Evolutionary conservation across 2,888 invertebrate species (phyloP).

Genomic region (Clepsis dumicolana): DNA sequence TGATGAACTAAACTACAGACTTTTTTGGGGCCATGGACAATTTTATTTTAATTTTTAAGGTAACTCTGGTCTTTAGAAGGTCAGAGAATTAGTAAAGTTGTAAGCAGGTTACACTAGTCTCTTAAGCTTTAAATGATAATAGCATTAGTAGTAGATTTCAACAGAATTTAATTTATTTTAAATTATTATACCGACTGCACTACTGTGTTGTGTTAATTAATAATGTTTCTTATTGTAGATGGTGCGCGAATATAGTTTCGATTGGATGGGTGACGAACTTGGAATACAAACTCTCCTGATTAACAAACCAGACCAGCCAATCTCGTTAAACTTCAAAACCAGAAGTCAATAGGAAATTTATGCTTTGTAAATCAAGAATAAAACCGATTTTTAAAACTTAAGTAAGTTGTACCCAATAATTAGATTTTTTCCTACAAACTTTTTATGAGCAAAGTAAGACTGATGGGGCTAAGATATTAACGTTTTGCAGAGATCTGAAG

Average conservation of each 20-base stretch:
- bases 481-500: constrained; percentile 30
- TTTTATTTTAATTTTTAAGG: no score
- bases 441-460: constrained; percentile 27
- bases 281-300: constrained; percentile 90
- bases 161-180: background rate
- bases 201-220: background rate
- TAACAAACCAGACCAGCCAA: constrained; percentile 91
- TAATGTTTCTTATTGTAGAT: constrained; percentile 80
- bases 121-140: background rate
- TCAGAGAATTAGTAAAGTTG: background rate
- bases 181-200: background rate
- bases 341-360: constrained; percentile 42
- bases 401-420: background rate
- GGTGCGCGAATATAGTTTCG: constrained; percentile 86
- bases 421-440: no score
- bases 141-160: background rate
- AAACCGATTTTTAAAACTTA: background rate
- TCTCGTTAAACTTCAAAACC: constrained; percentile 69
- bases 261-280: constrained; percentile 88
- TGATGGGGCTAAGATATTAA: constrained; percentile 17
- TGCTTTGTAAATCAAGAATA: background rate
- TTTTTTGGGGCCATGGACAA: no score
- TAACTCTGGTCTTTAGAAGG: background rate
- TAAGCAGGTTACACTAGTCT: background rate
- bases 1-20: no score